Evolutionary conservation across 2,888 invertebrate species (phyloP), one percentile per base, ranked within the genome.

Genomic region (Aleiodes testaceus): DNA sequence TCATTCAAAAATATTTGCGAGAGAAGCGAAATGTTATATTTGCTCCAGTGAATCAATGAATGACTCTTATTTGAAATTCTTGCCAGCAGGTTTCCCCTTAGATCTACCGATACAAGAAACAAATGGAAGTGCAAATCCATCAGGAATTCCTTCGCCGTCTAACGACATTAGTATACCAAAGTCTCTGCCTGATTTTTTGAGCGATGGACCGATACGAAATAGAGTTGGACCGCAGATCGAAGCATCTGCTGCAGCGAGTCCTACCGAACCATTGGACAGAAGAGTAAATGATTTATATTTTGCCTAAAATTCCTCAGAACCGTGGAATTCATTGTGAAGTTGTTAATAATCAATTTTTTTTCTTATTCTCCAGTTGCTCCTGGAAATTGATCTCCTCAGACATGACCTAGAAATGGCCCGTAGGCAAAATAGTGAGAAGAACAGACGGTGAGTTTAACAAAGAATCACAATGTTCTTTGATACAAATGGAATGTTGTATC

Each of bases 171-270:
- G 87, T 50, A 88, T 89, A 45, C 89, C 90, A 63, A 90, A 91
- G 84, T 90, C 91, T 77, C 86, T 93, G 74, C 93, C 93, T 1
- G 93, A 93, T 80, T 93, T 93, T 83, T 88, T 93, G 36, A 92
- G 92, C 1, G 93, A 93, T 80, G 93, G 93, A 4, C 92, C 93
- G 18, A 89, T 90, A 77, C 85, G 87, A 45, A 87, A 91, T 89
- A 79, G 89, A 87, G 66, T 87, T 85, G 16, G 84, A 84, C 69
- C 85, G 84, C 59, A 47, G 52, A 20, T 36, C 1, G 66, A 71
- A 20, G 18, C 18, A 9, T 66, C 66, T 16, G 22, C 66, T 9
- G 18, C 67, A 7, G 20, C 61, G 18, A 75, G 72, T 72, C 18
- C 50, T 30, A 63, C 72, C 2, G 77, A 77, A 55, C 66, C 72